Evolutionary conservation across 2,113 vertebrate genomes (phyloP), one percentile per base, ranked within the genome.

Genomic region (Sprattus sprattus): DNA sequence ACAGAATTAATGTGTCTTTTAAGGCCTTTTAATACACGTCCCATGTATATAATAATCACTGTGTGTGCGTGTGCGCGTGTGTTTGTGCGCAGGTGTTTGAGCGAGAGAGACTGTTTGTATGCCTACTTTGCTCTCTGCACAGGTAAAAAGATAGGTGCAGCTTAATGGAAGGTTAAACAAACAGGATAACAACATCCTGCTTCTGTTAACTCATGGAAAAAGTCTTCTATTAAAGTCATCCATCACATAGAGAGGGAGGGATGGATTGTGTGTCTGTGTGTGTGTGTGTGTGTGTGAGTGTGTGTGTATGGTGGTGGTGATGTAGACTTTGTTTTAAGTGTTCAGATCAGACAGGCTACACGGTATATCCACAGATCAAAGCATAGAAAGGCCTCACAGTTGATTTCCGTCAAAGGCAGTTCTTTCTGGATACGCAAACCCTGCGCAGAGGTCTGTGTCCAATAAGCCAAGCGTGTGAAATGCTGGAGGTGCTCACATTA

Each of bases 31-130:
- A 28, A 32, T 32, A 71, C n/a, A 28, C 10, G n/a, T 71, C 25
- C 25, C 64, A 32, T 71, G 64, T 71, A 13, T 10, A 67, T 9
- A 11, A n/a, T 28, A 9, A 71, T 71, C 25, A 28, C 92, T 89
- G 15, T 64, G 64, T 86, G 86, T 47, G 7, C 88, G 52, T 25
- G 45, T 82, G 52, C 82, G 44, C 49, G 81, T 78, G 46, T 78
- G 45, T 78, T 67, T 10, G 64, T 67, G 22, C 25, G 10, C 7
- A 25, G n/a, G 64, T n/a, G n/a, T 67, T 6, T 28, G 64, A 10
- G 64, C 4, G 25, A 32, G 25, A 11, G 25, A 15, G 71, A 39
- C 39, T 39, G 9, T 39, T 13, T 39, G 28, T 39, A 32, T 75
- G 71, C 39, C 39, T 39, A 39, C 39, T 39, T 39, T 39, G 39